phyloP scores from a whole-genome alignment of 30 jellyfish, hydroid and myxozoan species.

The Clytia hemisphaerica region DNA sequence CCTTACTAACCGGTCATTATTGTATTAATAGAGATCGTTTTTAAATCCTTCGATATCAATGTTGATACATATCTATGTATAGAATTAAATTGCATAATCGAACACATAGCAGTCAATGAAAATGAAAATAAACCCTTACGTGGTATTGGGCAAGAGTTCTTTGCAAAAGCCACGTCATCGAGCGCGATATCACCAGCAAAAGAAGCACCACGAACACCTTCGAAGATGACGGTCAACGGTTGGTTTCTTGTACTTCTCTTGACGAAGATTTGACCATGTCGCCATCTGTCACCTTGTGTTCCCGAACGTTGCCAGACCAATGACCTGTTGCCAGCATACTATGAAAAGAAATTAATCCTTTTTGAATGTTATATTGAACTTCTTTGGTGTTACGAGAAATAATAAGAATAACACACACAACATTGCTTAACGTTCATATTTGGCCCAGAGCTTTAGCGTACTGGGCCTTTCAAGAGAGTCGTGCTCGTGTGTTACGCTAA shows the following conservation, averaged over 20 bases:
- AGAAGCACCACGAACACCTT: conserved; percentile 77
- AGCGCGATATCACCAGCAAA: conserved; percentile 85
- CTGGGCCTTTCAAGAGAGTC: no score
- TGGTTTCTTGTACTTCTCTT: conserved; percentile 34
- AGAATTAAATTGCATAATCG: background rate
- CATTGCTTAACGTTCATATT: background rate
- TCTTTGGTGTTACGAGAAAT: no score
- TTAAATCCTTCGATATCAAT: no score
- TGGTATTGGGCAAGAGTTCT: conserved; percentile 71
- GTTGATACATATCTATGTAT: no score
- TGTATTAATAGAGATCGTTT: no score
- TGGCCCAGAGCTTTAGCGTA: no score
- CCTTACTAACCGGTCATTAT: no score
- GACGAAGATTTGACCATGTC: conserved; percentile 57
- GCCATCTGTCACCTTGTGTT: conserved; percentile 93
- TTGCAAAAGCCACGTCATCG: conserved; percentile 65
- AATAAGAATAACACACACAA: background rate
- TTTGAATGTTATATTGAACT: no score
- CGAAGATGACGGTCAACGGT: conserved; percentile 49
- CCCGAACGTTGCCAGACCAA: conserved; percentile 77
- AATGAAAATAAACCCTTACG: conserved; percentile 9
- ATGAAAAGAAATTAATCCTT: background rate
- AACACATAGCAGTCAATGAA: background rate
- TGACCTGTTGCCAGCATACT: conserved; percentile 42
- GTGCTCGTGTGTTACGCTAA: no score